phyloP scores from a whole-genome alignment of 2,888 invertebrate species.

The Ptychoptera albimana region DNA sequence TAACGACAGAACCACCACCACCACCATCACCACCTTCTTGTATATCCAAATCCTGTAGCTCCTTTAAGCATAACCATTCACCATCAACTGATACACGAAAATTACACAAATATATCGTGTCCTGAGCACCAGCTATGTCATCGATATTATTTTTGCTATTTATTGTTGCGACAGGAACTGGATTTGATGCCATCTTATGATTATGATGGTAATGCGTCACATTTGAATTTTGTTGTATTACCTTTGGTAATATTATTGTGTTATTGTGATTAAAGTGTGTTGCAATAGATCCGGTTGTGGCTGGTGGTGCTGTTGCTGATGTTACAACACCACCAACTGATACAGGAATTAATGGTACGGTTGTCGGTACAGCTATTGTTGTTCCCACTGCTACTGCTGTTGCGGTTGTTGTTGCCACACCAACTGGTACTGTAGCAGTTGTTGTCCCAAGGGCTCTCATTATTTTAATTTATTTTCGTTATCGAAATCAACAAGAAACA shows the following conservation, averaged over 20 bases:
- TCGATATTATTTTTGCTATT: constrained; percentile 18
- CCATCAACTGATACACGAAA: constrained; percentile 95
- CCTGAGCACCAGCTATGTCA: constrained; percentile 78
- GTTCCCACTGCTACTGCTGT: constrained; percentile 8
- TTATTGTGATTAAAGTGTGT: constrained; percentile 8
- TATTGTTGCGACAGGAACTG: constrained; percentile 24
- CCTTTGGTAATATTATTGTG: constrained; percentile 26
- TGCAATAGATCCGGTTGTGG: constrained; percentile 8
- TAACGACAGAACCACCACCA: constrained; percentile 12
- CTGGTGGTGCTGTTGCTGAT: constrained; percentile 10
- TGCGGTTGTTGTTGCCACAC: constrained; percentile 18
- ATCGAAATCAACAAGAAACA: background rate
- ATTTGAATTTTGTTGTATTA: too few species aligned
- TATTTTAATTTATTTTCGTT: constrained; percentile 10
- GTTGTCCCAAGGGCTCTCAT: constrained; percentile 25
- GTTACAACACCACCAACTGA: constrained; percentile 4
- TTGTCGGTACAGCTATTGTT: constrained; percentile 6
- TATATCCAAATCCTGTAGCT: constrained; percentile 82
- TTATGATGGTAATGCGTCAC: too few species aligned
- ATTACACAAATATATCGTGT: constrained; percentile 93
- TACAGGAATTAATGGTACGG: background rate
- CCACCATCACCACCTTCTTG: constrained; percentile 34
- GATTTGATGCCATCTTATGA: constrained; percentile 25
- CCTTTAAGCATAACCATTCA: constrained; percentile 91
- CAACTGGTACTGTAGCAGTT: constrained; percentile 17